These are phyloP conservation scores for Tringa solitaria DNA, from an alignment of 2,113 vertebrate species.

Conservation along the genomic window DNA sequence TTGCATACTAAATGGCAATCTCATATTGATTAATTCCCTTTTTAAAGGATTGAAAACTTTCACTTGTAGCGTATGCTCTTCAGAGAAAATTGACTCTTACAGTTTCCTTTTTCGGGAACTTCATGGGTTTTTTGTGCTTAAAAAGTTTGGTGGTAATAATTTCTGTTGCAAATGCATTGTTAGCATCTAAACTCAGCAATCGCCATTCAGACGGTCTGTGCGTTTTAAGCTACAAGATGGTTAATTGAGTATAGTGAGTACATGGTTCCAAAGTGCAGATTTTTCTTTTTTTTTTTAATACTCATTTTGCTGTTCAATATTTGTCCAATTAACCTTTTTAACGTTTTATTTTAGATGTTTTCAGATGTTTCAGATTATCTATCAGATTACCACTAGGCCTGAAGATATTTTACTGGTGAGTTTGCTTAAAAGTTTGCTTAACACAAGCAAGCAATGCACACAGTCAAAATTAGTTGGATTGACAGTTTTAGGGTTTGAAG, in stretches of 20 bases:
- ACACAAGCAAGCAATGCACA: neutral
- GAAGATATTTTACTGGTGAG: conserved; percentile 93
- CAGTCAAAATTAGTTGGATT: neutral
- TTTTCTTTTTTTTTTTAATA: neutral
- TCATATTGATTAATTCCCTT: neutral
- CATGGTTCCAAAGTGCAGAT: neutral
- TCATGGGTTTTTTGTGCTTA: neutral
- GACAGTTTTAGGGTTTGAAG: neutral
- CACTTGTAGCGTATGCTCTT: neutral
- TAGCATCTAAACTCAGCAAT: neutral
- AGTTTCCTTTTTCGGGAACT: neutral
- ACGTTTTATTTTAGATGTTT: conserved; percentile 82
- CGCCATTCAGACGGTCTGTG: fast-evolving
- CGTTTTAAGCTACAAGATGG: neutral
- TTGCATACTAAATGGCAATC: neutral
- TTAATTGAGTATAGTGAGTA: neutral
- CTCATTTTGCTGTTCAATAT: neutral
- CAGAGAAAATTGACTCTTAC: neutral
- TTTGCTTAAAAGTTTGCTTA: neutral
- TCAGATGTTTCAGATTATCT: conserved; percentile 91
- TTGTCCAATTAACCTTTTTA: neutral
- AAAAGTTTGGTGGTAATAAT: neutral
- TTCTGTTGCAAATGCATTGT: neutral
- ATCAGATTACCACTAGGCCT: conserved; percentile 87
- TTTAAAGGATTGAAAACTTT: neutral